Evolutionary conservation across 2,797 vertebrate genomes (phyloP), one percentile per base, ranked within the genome.

Genomic region (Catostomus latipinnis): DNA sequence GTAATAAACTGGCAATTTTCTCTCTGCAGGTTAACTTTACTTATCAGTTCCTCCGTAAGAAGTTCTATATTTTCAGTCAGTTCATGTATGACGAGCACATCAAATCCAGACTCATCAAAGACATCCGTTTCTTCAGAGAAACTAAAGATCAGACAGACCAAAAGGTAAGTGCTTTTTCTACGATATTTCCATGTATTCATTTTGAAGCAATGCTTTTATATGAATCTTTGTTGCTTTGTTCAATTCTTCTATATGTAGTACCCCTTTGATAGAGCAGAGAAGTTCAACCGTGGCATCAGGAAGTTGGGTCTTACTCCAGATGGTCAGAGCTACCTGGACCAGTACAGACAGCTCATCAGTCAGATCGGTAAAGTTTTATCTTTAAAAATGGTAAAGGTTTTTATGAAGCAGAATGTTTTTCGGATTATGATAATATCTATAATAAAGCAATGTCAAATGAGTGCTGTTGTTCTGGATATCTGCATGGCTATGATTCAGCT

Each of bases 81-180:
- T 99, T 99, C 84, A 99, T 99, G 98, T 99, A 99, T 50, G 98
- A 99, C 68, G 98, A 99, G 81, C 98, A 99, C 92, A 99, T 99
- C 89, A 99, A 99, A 89, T 99, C 98, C 86, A 94, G 98, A 77
- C 93, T 99, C 86, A 99, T 99, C 89, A 99, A 99, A 89, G 98
- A 99, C 90, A 99, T 99, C 81, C 95, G 98, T 62, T 99, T 98
- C 95, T 99, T 99, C 91, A 95, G 96, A 86, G 98, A 99, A 91
- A 96, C 96, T 18, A 99, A 99, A 84, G 98, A 99, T 89, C 96
- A 99, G 92, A 96, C 96, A 56, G 98, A 99, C 91, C 98, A 99
- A 83, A 99, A 99, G 96, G 98, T 98, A 92, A 13, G 22, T 22
- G 12, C 65, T 11, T 57, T 16, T 34, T 34, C 34, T 4, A 34